phyloP scores from a whole-genome alignment of 2,888 invertebrate species.

The Erannis defoliaria region DNA sequence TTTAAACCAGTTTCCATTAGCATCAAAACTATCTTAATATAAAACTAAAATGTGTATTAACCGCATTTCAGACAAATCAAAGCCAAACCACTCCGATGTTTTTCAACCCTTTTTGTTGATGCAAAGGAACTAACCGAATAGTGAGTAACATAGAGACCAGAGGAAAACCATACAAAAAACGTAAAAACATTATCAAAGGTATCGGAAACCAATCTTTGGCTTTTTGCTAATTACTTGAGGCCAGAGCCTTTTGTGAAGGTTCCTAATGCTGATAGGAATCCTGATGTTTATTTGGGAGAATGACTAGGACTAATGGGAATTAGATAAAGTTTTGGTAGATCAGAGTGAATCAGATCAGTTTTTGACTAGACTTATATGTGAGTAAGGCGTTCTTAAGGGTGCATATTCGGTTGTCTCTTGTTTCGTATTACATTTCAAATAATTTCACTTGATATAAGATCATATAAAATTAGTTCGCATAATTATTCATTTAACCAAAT shows the following conservation, averaged over 20 bases:
- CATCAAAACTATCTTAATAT: too few species aligned
- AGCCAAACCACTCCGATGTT: slow-evolving; percentile 24
- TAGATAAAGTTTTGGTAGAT: slow-evolving; percentile 10
- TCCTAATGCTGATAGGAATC: slow-evolving; percentile 17
- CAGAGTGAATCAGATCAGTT: too few species aligned
- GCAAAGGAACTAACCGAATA: slow-evolving; percentile 45
- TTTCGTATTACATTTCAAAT: too few species aligned
- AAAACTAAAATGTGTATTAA: slow-evolving; percentile 23
- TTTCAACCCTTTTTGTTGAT: slow-evolving; percentile 35
- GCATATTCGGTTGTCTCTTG: too few species aligned
- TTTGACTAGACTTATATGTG: too few species aligned
- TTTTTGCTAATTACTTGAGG: slow-evolving; percentile 79
- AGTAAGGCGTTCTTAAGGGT: too few species aligned
- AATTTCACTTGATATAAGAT: too few species aligned
- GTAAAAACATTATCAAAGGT: slow-evolving; percentile 44
- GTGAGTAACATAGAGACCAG: slow-evolving; percentile 32
- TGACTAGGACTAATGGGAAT: slow-evolving; percentile 21
- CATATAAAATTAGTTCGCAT: too few species aligned
- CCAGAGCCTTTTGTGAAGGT: slow-evolving; percentile 21
- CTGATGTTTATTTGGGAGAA: slow-evolving; percentile 16
- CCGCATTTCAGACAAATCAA: slow-evolving; percentile 48
- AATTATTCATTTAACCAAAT: too few species aligned
- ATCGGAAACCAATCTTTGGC: slow-evolving; percentile 58
- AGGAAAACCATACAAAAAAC: slow-evolving; percentile 37
- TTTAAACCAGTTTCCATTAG: too few species aligned